Evolutionary conservation across 1,140 invertebrate genomes (phyloP), one percentile per base, ranked within the genome.

Genomic region (Bombus waltoni): DNA sequence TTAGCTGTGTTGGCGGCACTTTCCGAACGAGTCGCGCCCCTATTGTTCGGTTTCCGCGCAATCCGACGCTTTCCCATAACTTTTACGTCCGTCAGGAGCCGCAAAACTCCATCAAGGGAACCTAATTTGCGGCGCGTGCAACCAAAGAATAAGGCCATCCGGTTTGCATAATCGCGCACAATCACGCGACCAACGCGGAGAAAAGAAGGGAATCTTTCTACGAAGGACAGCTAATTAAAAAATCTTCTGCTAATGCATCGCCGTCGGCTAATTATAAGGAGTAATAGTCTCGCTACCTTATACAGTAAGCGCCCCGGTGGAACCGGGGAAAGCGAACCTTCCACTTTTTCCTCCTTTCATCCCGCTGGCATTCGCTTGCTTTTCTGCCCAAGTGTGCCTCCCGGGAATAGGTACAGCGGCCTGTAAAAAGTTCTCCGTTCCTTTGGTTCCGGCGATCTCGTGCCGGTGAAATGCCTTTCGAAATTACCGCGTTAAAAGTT

Each of bases 401-500:
- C 5, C 38, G 68, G 57, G 73, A 80, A 32, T 74, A 88, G 65
- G 28, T 44, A 65, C 18, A 42, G 70, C 25, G 72, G 71, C 25
- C 42, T 53, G 81, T 80, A 57, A 57, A 87, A 81, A 87, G 66
- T 68, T 89, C 32, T 66, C 72, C 44, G 65, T 73, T 77, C 89
- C 57, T 59, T 66, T 4, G 28, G 28, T 72, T 35, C 22, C 57
- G 22, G 47, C 44, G 75, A 88, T 53, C 32, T 44, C 53, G 83
- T 40, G 59, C 57, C 66, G 62, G 47, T 47, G 10, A 68, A 83
- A 88, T 28, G 35, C 59, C 78, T 74, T 88, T 86, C 53, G 53
- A 88, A 88, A 89, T 89, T 78, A 86, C 80, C 75, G 68, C 62
- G 87, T 85, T 85, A 81, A 73, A 89, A 85, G 77, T 85, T 89